These are phyloP conservation scores for Hyposmocoma kahamanoa DNA, from an alignment of 1,140 invertebrate species.

Conservation along the genomic window DNA sequence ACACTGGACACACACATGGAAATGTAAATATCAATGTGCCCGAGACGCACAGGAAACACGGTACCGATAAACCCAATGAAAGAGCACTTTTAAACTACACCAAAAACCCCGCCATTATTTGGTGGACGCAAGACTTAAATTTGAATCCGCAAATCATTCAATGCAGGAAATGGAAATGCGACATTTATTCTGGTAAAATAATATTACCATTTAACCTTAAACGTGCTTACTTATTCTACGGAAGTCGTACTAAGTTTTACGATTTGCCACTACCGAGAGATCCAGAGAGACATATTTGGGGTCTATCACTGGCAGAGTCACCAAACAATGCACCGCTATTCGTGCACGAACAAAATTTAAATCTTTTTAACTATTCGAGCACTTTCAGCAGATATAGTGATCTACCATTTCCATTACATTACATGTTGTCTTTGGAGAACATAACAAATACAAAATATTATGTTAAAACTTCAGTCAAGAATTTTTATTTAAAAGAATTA, in stretches of 20 bases:
- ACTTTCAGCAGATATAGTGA: slow-evolving; percentile 87
- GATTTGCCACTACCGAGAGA: slow-evolving; percentile 82
- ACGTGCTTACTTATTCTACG: slow-evolving; percentile 81
- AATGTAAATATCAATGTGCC: too few relatives aligned
- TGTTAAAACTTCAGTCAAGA: slow-evolving; percentile 71
- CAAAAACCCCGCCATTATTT: too few relatives aligned
- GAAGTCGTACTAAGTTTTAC: slow-evolving; percentile 76
- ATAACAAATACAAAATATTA: slow-evolving; percentile 75
- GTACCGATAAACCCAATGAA: too few relatives aligned
- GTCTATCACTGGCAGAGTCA: slow-evolving; percentile 89
- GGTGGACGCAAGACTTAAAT: too few relatives aligned
- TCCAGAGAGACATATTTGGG: slow-evolving; percentile 78
- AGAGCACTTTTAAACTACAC: too few relatives aligned
- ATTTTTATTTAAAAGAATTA: too few relatives aligned
- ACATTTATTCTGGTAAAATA: too few relatives aligned
- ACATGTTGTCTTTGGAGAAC: slow-evolving; percentile 76
- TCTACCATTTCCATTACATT: slow-evolving; percentile 83
- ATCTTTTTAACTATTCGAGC: slow-evolving; percentile 85
- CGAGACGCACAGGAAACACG: too few relatives aligned
- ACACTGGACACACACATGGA: too few relatives aligned
- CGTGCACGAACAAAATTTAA: slow-evolving; percentile 74
- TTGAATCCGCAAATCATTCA: too few relatives aligned
- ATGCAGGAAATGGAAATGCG: too few relatives aligned
- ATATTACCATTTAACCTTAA: too few relatives aligned
- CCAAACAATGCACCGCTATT: slow-evolving; percentile 87